Evolutionary conservation across 1,140 invertebrate species (phyloP), one percentile per base, ranked within the genome.

Genomic region (Orchesella cincta): DNA sequence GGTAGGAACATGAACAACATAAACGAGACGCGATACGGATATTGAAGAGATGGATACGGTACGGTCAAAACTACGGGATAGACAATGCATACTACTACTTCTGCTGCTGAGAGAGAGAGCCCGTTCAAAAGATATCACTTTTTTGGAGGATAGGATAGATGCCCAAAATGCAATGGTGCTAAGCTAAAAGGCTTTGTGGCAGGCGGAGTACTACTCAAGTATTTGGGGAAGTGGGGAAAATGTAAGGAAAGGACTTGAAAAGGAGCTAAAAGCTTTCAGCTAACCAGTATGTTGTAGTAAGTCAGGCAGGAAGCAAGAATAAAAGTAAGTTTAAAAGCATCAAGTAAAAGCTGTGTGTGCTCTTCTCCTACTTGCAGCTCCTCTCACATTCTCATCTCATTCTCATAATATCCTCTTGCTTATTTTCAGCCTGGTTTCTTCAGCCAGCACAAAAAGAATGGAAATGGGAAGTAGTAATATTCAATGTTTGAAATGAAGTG

Each of bases 401-500:
- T 67, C 62, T 67, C 62, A 67, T 67, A 67, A 67, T 67, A 67
- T 67, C 29, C 39, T 20, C 62, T 67, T 67, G 62, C 62, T 33
- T 67, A 29, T 57, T 57, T 57, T 57, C 52, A 57, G 52, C 52
- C 52, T 57, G 23, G 52, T 57, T 57, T 3, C 33, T 33, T 67
- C 31, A 8, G 8, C 12, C 29, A 18, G 54, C 14, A 57, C 12
- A 67, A 33, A 67, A 33, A 29, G 62, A 33, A 67, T 31, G 62
- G 26, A 67, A 67, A 67, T 67, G 62, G 62, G 62, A 67, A 67
- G 62, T n/a, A n/a, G n/a, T 67, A 67, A 67, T 67, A n/a, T 57
- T 57, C 52, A 57, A 57, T 57, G 28, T 67, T 67, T 67, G 28
- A 67, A 67, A 67, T 67, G 62, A 67, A 67, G 28, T 67, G 62